Evolutionary conservation across 1,140 invertebrate species (phyloP), one percentile per base, ranked within the genome.

Genomic region (Pseudoatta argentina): DNA sequence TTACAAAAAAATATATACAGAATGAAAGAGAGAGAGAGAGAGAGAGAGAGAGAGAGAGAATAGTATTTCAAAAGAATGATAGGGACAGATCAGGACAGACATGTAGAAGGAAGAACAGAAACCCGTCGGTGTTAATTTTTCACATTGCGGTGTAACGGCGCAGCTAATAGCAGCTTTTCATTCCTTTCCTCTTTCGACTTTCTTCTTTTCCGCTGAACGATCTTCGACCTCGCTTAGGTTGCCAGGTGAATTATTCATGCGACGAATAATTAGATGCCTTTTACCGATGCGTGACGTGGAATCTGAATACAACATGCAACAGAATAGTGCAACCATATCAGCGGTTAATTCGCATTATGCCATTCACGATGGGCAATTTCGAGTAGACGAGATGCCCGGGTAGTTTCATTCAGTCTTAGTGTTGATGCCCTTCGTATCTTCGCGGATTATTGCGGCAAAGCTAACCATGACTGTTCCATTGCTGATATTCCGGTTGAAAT

Each of bases 161-260:
- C 53, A 48, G 59, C 78, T 73, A 89, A 89, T 76, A 77, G 21
- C 12, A 57, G 53, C 59, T 66, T 66, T 57, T 83, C 71, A 30
- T 85, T 85, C 44, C 18, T 44, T 53, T 16, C 44, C 18, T 55
- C 44, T 10, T 10, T 27, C 51, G 53, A 55, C 66, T 72, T 48
- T 73, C 77, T 76, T 83, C 69, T 59, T 87, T 24, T 12, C 18
- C 57, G 8, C 30, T 16, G 39, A 59, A 72, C 53, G 61, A 55
- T 88, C 88, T 88, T 82, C 76, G 71, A 59, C 63, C 64, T 63
- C 73, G 89, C 53, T 83, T 57, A 57, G n/a, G n/a, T 57, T 81
- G 89, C 86, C 71, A 85, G 55, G 53, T 92, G 90, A 92, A 92
- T 92, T 87, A 92, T 92, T 91, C 91, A 92, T 92, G 85, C 63